A percentile compares a stretch with the other conserved stretches of the same genome.
Conservation (phyloP, 2,797 vertebrate genomes). For the Catharus ustulatus region DNA sequence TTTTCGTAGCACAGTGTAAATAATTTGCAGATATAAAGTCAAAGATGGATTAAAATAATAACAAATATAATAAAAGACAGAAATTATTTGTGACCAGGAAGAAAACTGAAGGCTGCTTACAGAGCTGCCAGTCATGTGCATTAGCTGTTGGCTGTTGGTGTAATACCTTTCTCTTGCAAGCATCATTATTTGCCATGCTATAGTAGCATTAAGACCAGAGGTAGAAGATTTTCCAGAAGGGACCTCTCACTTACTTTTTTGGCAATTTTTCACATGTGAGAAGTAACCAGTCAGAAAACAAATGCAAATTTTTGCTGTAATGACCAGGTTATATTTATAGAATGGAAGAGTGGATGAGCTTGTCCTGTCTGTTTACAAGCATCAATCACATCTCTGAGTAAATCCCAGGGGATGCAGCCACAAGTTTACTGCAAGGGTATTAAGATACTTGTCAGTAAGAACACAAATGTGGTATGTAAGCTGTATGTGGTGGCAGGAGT, state of each 20-base stretch:
- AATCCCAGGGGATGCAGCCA: neutral
- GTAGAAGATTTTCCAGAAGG: neutral
- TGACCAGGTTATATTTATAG: neutral
- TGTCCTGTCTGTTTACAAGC: neutral
- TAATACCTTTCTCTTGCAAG: neutral
- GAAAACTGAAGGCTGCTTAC: neutral
- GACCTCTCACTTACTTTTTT: neutral
- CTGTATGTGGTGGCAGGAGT: neutral
- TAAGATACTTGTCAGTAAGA: neutral
- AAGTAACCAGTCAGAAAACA: neutral
- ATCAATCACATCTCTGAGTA: neutral
- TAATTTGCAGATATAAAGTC: neutral
- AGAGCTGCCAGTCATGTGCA: neutral
- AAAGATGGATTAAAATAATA: neutral
- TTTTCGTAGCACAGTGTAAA: neutral
- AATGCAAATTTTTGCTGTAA: neutral
- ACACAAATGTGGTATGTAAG: fast-evolving
- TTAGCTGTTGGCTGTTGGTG: neutral
- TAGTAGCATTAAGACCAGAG: neutral
- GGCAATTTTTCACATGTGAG: neutral
- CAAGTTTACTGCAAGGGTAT: neutral
- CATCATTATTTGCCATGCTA: neutral
- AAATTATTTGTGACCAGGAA: neutral
- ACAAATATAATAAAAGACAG: neutral
- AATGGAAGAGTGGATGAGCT: neutral